phyloP scores from a whole-genome alignment of 2,113 vertebrate genomes.

The Picathartes gymnocephalus region DNA sequence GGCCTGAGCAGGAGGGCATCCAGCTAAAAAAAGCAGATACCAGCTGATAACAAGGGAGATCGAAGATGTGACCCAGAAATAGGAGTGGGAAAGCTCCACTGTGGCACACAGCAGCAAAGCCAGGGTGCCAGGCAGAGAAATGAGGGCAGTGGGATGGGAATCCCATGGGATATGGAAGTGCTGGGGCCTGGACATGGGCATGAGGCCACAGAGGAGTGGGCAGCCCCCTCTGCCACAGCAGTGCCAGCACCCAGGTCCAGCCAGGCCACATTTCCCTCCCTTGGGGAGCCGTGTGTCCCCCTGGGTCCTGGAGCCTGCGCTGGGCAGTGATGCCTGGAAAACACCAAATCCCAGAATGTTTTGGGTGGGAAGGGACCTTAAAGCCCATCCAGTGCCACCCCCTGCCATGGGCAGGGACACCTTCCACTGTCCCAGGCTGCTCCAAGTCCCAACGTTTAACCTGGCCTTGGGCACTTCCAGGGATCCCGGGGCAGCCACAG shows the following conservation, averaged over 20 bases:
- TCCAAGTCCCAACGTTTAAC: fast-evolving
- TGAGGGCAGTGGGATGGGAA: background rate
- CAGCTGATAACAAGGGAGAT: background rate
- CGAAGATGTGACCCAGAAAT: background rate
- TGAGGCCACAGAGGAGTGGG: fast-evolving
- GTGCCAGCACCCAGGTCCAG: background rate
- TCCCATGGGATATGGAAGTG: background rate
- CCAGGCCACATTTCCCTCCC: background rate
- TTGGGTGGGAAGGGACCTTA: background rate
- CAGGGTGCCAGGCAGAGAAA: background rate
- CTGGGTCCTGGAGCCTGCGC: background rate
- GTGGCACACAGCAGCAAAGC: background rate
- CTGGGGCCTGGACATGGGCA: background rate
- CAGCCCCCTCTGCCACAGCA: background rate
- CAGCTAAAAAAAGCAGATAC: background rate
- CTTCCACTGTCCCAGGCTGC: fast-evolving
- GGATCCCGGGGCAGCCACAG: background rate
- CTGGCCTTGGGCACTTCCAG: fast-evolving
- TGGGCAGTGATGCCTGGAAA: background rate
- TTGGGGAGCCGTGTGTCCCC: fast-evolving
- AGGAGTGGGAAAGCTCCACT: background rate
- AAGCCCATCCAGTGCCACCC: background rate
- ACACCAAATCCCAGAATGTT: background rate
- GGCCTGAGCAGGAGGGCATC: background rate
- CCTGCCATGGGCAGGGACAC: background rate